Percentiles rank a stretch among this genome's conserved stretches.
Evolutionary conservation across 2,113 vertebrate genomes (phyloP).

Genomic region (Eulemur macaco): DNA sequence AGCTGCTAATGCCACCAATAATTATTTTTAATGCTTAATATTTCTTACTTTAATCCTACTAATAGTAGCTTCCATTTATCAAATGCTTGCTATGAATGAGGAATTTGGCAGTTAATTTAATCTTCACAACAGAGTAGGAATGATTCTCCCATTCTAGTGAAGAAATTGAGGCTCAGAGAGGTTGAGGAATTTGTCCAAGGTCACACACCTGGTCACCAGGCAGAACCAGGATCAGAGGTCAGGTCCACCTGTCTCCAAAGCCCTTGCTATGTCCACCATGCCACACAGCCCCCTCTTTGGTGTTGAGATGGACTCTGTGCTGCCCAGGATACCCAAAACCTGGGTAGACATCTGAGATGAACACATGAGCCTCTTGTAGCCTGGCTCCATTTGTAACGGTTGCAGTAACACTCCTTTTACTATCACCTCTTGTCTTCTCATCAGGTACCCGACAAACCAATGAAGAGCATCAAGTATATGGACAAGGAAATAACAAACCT

Average conservation of each 20-base stretch:
- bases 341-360: neutral
- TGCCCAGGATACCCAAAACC: neutral
- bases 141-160: neutral
- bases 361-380: no score
- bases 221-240: neutral
- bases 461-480: slow-evolving; percentile 54
- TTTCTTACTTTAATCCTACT: neutral
- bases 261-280: neutral
- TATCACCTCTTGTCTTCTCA: slow-evolving; percentile 47
- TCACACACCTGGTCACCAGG: neutral
- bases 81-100: neutral
- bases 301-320: neutral
- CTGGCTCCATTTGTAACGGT: no score
- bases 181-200: neutral
- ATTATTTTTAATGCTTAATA: neutral
- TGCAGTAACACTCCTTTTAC: neutral
- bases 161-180: neutral
- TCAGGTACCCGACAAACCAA: slow-evolving; percentile 60
- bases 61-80: neutral
- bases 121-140: neutral
- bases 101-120: neutral
- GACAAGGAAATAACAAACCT: slow-evolving; percentile 76
- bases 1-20: neutral
- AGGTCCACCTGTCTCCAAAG: neutral
- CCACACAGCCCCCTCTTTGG: fast-evolving